A percentile compares a stretch with the other conserved stretches of the same genome.
phyloP scores from a whole-genome alignment of 2,113 vertebrate genomes.

The Plestiodon gilberti region DNA sequence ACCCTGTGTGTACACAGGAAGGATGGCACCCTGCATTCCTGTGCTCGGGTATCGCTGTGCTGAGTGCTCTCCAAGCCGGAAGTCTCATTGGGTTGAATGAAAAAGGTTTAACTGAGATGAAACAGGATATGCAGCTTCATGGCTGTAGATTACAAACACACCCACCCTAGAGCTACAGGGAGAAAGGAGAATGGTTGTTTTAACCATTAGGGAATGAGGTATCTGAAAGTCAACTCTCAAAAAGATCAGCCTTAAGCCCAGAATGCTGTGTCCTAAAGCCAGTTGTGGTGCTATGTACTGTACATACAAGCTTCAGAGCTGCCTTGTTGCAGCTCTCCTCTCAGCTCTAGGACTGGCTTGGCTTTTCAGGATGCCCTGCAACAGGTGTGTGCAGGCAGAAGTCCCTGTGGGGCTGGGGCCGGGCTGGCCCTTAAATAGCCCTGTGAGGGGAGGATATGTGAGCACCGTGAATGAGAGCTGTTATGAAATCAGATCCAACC shows the following conservation, averaged over 20 bases:
- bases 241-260: not conserved
- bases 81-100: not conserved
- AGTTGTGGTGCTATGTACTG: not conserved
- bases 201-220: not conserved
- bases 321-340: not conserved
- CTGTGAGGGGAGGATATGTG: not conserved
- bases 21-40: not conserved
- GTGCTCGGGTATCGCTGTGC: no score
- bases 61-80: no score
- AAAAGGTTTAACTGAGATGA: not conserved
- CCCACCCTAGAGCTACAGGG: not conserved
- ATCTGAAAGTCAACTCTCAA: not conserved
- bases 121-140: not conserved
- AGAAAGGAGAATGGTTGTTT: not conserved
- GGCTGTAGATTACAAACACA: not conserved
- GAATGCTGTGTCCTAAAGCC: not conserved
- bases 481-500: not conserved
- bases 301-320: not conserved
- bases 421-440: constrained; percentile 22
- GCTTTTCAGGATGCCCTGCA: constrained; percentile 8
- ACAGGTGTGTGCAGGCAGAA: constrained; percentile 23
- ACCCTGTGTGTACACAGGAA: no score
- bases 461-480: constrained; percentile 32
- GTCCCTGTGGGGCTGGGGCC: not conserved
- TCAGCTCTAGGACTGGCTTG: not conserved